Evolutionary conservation across 2,113 vertebrate species (phyloP).

Genomic region (Tyto alba): DNA sequence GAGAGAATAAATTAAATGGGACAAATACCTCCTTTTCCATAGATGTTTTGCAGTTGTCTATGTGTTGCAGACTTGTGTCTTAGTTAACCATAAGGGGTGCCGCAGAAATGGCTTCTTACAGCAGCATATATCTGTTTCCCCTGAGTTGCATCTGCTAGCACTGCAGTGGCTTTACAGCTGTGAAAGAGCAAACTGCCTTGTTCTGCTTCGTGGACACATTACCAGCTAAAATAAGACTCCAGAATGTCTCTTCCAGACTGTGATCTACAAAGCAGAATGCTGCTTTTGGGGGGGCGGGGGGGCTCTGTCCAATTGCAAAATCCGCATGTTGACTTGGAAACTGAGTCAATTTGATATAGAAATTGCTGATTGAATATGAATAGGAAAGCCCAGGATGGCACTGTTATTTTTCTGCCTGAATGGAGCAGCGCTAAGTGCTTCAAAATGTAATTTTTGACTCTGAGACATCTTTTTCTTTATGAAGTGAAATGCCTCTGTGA

Average conservation of each 20-base stretch:
- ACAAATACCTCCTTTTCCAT: not conserved
- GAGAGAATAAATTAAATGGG: not conserved
- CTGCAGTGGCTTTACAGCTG: conserved; percentile 27
- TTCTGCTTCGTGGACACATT: not conserved
- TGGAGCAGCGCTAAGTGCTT: not conserved
- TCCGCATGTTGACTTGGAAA: not conserved
- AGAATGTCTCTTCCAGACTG: not conserved
- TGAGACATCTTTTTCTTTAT: not conserved
- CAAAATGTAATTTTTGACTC: not conserved
- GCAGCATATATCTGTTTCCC: not conserved
- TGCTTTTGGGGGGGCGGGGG: no score
- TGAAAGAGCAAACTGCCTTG: conserved; percentile 1
- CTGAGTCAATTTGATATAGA: not conserved
- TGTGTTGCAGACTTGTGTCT: not conserved
- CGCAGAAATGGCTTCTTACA: not conserved
- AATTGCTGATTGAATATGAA: not conserved
- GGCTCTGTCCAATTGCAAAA: not conserved
- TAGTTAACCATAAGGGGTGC: not conserved
- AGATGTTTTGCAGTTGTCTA: not conserved
- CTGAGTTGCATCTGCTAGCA: not conserved
- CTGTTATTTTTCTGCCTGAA: not conserved
- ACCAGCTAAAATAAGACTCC: conserved; percentile 3
- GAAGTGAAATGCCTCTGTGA: not conserved
- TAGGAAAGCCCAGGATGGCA: not conserved
- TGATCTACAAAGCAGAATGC: not conserved